These are phyloP conservation scores for Aromia moschata DNA, from an alignment of 2,888 invertebrate genomes.

Conservation along the genomic window DNA sequence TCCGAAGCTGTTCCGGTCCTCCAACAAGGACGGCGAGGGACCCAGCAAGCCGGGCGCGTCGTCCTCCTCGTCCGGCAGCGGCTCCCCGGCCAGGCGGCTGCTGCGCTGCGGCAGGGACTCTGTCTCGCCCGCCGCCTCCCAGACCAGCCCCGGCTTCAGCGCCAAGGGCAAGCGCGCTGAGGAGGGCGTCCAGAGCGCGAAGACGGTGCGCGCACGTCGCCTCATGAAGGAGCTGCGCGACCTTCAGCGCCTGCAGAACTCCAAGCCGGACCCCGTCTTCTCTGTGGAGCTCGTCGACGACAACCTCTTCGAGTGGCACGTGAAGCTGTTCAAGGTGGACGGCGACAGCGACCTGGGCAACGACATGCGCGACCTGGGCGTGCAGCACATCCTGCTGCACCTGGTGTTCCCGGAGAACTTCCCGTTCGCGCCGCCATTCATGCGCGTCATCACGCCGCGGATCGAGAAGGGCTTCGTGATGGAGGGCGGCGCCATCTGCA, in stretches of 20 bases:
- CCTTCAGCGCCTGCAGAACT: conserved; percentile 77
- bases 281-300: conserved; percentile 87
- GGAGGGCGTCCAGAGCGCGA: conserved; percentile 64
- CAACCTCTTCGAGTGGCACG: conserved; percentile 89
- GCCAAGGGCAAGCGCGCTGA: conserved; percentile 46
- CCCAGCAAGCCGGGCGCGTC: conserved; percentile 58
- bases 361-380: conserved; percentile 81
- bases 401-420: conserved; percentile 88
- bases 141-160: conserved; percentile 57
- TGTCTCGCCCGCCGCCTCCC: conserved; percentile 59
- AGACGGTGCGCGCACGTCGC: conserved; percentile 76
- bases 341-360: conserved; percentile 84
- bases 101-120: conserved; percentile 56
- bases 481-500: conserved; percentile 91
- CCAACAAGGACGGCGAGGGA: conserved; percentile 74
- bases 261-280: conserved; percentile 77
- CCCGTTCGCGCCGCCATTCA: conserved; percentile 88
- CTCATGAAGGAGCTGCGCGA: conserved; percentile 88
- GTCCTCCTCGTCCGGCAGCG: conserved; percentile 60
- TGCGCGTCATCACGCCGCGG: conserved; percentile 71
- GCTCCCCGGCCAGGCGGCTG: conserved; percentile 57
- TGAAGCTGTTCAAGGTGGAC: conserved; percentile 82
- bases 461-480: conserved; percentile 84
- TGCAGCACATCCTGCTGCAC: conserved; percentile 80
- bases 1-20: conserved; percentile 81